These are phyloP conservation scores for Allolobophora icterica DNA, from an alignment of 2,888 invertebrate species.

Conservation along the genomic window DNA sequence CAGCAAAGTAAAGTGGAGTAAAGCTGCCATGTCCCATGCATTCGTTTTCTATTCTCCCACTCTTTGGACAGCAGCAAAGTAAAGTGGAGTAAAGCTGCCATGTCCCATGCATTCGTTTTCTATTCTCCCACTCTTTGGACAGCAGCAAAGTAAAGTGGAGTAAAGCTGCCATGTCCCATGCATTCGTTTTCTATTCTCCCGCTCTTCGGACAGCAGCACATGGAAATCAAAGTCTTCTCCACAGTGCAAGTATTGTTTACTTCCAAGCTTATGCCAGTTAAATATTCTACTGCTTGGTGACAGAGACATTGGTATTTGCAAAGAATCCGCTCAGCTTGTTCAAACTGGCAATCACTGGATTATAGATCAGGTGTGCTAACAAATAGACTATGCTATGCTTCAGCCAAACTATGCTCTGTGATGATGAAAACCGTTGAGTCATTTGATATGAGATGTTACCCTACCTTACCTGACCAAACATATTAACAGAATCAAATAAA, in stretches of 20 bases:
- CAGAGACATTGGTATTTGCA: not conserved
- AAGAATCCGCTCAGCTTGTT: not conserved
- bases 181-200: not conserved
- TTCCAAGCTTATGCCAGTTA: not conserved
- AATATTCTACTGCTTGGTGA: not conserved
- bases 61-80: too few relatives aligned
- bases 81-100: too few relatives aligned
- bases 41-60: not conserved
- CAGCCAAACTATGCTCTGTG: not conserved
- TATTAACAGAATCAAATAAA: not conserved
- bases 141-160: too few relatives aligned
- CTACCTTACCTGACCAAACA: not conserved
- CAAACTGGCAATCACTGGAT: not conserved
- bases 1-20: not conserved
- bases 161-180: not conserved
- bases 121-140: too few relatives aligned
- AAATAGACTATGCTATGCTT: not conserved
- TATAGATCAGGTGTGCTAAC: not conserved
- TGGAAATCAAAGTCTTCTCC: not conserved
- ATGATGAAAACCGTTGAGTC: not conserved
- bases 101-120: not conserved
- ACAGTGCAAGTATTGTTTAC: not conserved
- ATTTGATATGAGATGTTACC: too few relatives aligned
- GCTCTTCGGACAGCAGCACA: not conserved
- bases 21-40: not conserved